Evolutionary conservation across 2,888 invertebrate species (phyloP), one percentile per base, ranked within the genome.

Genomic region (Dicroscelio sp.): DNA sequence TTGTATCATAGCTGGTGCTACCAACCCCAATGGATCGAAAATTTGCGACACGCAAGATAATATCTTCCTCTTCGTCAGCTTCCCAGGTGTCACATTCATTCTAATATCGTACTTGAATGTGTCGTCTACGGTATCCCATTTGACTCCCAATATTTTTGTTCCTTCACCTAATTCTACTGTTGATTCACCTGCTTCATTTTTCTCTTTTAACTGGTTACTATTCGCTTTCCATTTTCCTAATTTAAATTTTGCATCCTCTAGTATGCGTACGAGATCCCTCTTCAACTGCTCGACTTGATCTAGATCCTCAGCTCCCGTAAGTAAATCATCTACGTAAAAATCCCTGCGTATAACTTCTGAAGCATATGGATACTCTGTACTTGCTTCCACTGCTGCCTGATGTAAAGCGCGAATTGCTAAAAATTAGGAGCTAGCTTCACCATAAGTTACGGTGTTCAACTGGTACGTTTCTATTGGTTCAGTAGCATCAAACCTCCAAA

Each of bases 251-350:
- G 71, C 88, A 63, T 87, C 25, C 25, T 33, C 58, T 5, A 65
- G 35, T 1, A 65, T 12, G 14, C 35, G 27, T 20, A 33, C 35
- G 4, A 65, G 14, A 1, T 65, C 33, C 0, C n/a, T n/a, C 5
- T 12, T 25, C 33, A 65, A 5, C 5, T 20, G 8, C 1, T 0
- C n/a, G 6, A 33, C 4, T n/a, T 14, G 14, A 10, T 65, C 33
- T 20, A 65, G 10, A 31, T 31, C n/a, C 58, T 83, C 65, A 2
- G 80, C 73, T 0, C 88, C 88, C 0, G 86, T 63, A 10, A 91
- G 30, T 12, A 91, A 25, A n/a, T 91, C 91, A 31, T 89, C 91
- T 10, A 91, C 86, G 20, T 89, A 91, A 23, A 86, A 48, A 67
- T 86, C 75, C 0, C 65, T 5, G 10, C 27, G 73, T 20, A 86